phyloP scores from a whole-genome alignment of 2,888 invertebrate species.

The Lochmaea crataegi region DNA sequence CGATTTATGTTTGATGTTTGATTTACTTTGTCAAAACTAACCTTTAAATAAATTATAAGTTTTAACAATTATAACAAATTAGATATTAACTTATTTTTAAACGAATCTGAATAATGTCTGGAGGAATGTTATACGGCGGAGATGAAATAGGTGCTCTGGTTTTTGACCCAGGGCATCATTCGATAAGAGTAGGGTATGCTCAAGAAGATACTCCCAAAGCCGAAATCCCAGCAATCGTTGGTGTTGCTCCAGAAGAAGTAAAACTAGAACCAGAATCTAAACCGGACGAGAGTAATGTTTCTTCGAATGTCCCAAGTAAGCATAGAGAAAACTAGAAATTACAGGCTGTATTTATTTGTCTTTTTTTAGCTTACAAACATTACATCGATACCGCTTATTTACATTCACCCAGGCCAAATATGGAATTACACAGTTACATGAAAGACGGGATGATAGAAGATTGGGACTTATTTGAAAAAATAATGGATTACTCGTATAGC shows the following conservation, averaged over 20 bases:
- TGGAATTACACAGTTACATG: constrained; percentile 93
- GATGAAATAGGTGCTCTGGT: constrained; percentile 99
- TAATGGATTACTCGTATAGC: constrained; percentile 93
- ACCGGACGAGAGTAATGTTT: constrained; percentile 70
- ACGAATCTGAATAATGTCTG: constrained; percentile 65
- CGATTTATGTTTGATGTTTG: neutral
- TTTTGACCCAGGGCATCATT: constrained; percentile 95
- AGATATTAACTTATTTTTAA: neutral
- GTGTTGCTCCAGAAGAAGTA: constrained; percentile 79
- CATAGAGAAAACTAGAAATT: neutral
- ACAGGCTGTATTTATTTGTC: neutral
- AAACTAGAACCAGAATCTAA: constrained; percentile 82
- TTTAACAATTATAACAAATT: constrained; percentile 3
- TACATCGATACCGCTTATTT: constrained; percentile 95
- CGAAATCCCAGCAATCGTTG: constrained; percentile 94
- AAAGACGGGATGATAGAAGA: constrained; percentile 99
- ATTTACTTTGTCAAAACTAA: neutral
- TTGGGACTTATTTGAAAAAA: constrained; percentile 98
- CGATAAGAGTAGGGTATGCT: constrained; percentile 91
- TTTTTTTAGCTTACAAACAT: constrained; percentile 70
- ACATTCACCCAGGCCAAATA: constrained; percentile 87
- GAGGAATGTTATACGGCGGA: constrained; percentile 88
- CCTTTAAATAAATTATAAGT: neutral
- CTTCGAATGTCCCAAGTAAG: constrained; percentile 55
- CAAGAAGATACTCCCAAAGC: constrained; percentile 99